Conservation (phyloP, 2,113 vertebrate species). For the Saccopteryx leptura region DNA sequence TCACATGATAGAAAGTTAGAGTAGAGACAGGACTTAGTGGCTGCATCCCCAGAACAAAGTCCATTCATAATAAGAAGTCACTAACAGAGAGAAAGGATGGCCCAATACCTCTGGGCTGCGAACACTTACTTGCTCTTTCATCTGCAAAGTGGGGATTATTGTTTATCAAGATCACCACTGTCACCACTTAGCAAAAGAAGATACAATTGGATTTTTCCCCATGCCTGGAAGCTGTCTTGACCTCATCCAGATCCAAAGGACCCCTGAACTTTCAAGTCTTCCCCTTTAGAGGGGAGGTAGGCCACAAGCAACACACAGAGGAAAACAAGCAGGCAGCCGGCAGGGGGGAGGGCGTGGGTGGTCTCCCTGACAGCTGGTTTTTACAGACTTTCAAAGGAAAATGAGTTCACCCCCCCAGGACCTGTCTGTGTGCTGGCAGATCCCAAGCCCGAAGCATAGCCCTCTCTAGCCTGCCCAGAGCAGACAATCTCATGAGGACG, state of each 20-base stretch:
- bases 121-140: neutral
- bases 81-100: rapidly evolving
- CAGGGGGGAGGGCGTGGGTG: neutral
- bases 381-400: conserved; percentile 44
- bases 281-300: neutral
- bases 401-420: conserved; percentile 15
- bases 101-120: rapidly evolving
- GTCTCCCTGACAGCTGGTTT: conserved; percentile 24
- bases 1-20: neutral
- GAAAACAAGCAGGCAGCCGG: neutral
- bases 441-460: neutral
- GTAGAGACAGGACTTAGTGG: neutral
- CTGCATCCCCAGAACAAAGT: neutral
- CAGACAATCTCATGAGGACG: neutral
- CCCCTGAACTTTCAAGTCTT: neutral
- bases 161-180: neutral
- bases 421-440: neutral
- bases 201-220: neutral
- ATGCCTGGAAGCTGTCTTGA: neutral
- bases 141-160: rapidly evolving
- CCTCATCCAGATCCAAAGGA: neutral
- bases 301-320: neutral
- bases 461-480: neutral
- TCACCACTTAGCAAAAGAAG: neutral
- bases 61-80: neutral